Percentiles rank a stretch among this genome's conserved stretches.
Conservation (phyloP, 1,140 invertebrate genomes). For the Drosophila seguyi region DNA sequence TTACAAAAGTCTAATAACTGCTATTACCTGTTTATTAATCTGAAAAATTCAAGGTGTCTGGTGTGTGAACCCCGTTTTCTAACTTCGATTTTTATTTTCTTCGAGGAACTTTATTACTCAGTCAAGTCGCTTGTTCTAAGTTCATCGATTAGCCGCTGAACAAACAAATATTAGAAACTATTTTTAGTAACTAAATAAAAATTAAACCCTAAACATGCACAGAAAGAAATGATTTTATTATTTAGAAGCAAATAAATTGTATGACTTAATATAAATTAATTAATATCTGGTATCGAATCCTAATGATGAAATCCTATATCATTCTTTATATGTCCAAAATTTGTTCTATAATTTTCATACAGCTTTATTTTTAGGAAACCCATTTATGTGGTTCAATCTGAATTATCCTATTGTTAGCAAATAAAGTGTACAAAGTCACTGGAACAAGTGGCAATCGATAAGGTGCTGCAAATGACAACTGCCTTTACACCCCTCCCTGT, state of each 20-base stretch:
- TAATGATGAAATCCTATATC: background rate
- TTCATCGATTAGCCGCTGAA: conserved; percentile 5
- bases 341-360: too few species aligned
- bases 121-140: too few species aligned
- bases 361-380: too few species aligned
- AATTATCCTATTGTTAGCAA: background rate
- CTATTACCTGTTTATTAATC: conserved; percentile 1
- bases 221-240: background rate
- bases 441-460: conserved; percentile 6
- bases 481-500: background rate
- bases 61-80: background rate
- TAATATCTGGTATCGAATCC: background rate
- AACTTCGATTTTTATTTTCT: background rate
- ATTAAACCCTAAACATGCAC: background rate
- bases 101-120: background rate
- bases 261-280: too few species aligned
- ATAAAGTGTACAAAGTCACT: background rate
- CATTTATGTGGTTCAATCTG: background rate
- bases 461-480: conserved; percentile 12
- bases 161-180: background rate
- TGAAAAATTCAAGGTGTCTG: background rate
- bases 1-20: background rate
- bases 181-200: background rate
- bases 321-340: too few species aligned
- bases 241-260: background rate